A percentile compares a stretch with the other conserved stretches of the same genome.
Evolutionary conservation across 2,888 invertebrate genomes (phyloP).

Genomic region (Acronicta leporina): DNA sequence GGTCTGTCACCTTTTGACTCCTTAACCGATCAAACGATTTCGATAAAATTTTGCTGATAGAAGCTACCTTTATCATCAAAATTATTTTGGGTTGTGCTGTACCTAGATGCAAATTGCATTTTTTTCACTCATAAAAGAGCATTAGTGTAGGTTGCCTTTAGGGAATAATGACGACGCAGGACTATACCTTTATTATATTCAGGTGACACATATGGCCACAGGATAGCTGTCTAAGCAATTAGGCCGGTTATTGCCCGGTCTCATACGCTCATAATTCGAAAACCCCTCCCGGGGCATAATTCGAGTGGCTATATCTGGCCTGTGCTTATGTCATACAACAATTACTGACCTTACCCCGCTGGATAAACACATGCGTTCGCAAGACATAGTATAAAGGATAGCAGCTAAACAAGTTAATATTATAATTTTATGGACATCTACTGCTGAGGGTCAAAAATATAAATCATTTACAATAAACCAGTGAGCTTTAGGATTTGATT

Average conservation of each 20-base stretch:
- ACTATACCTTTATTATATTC: background rate
- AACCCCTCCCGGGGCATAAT: conserved; percentile 24
- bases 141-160: no score
- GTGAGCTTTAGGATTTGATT: no score
- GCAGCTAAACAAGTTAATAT: background rate
- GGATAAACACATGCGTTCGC: conserved; percentile 5
- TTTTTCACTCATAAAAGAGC: no score
- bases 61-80: no score
- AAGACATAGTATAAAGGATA: background rate
- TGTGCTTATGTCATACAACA: conserved; percentile 9
- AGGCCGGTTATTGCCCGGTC: conserved; percentile 21
- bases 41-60: no score
- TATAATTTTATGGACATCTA: background rate
- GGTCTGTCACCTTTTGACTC: no score
- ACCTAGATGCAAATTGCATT: no score
- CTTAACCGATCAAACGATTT: no score
- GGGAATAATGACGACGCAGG: no score
- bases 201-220: background rate
- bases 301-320: conserved; percentile 11
- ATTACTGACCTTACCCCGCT: conserved; percentile 23
- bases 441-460: no score
- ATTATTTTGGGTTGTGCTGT: no score
- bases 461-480: no score
- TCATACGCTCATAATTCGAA: conserved; percentile 33
- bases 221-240: conserved; percentile 15